A percentile compares a stretch with the other conserved stretches of the same genome.
These are phyloP conservation scores for Melanotus villosus DNA, from an alignment of 2,888 invertebrate species.

Conservation along the genomic window DNA sequence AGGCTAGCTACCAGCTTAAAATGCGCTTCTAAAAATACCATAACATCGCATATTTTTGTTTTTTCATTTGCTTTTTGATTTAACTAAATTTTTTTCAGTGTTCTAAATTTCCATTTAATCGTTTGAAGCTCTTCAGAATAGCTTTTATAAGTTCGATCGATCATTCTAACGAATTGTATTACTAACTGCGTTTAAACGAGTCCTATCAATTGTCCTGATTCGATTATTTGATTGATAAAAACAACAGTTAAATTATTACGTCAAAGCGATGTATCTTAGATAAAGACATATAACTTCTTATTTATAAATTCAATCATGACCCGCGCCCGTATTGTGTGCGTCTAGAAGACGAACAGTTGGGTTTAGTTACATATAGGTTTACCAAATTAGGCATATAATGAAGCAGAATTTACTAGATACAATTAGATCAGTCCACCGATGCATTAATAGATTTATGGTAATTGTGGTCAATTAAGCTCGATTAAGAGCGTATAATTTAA, in stretches of 20 bases:
- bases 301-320: constrained; percentile 35
- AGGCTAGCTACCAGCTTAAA: too few relatives aligned
- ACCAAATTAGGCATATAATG: constrained; percentile 38
- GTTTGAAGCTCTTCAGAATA: too few relatives aligned
- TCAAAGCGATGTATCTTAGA: constrained; percentile 42
- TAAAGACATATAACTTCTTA: constrained; percentile 45
- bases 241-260: constrained; percentile 48
- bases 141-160: too few relatives aligned
- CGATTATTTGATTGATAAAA: constrained; percentile 48
- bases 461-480: constrained; percentile 34
- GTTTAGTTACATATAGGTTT: constrained; percentile 32
- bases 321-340: constrained; percentile 37
- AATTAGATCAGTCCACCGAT: constrained; percentile 35
- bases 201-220: constrained; percentile 49
- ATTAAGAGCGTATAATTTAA: constrained; percentile 34
- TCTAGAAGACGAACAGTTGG: constrained; percentile 23
- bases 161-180: background rate
- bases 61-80: too few relatives aligned
- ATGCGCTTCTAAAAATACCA: too few relatives aligned
- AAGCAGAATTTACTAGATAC: constrained; percentile 34
- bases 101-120: too few relatives aligned
- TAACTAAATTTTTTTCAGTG: too few relatives aligned
- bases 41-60: too few relatives aligned
- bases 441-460: constrained; percentile 40
- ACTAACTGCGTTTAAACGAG: constrained; percentile 14